Conservation (phyloP, 2,888 invertebrate species). For the Zygaena filipendulae region DNA sequence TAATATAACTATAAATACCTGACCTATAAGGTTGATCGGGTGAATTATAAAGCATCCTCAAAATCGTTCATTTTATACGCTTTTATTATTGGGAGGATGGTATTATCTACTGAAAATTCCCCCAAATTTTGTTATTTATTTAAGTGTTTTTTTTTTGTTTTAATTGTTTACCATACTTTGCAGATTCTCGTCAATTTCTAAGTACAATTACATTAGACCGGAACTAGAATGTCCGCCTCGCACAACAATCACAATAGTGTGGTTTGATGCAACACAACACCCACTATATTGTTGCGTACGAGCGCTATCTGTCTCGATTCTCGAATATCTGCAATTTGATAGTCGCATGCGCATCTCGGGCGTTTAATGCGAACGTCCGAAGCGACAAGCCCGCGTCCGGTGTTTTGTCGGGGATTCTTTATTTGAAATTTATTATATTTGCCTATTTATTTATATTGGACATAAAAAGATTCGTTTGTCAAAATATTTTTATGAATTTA, state of each 20-base stretch:
- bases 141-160: too few species aligned
- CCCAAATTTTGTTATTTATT: too few species aligned
- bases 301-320: slow-evolving; percentile 17
- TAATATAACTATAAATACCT: too few species aligned
- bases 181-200: too few species aligned
- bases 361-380: slow-evolving; percentile 4
- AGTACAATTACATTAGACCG: too few species aligned
- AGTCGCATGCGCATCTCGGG: slow-evolving; percentile 33
- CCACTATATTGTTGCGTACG: slow-evolving; percentile 24
- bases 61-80: too few species aligned
- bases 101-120: too few species aligned
- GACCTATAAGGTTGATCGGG: too few species aligned
- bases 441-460: not conserved
- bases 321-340: slow-evolving; percentile 37
- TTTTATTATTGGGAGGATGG: too few species aligned
- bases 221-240: slow-evolving; percentile 43
- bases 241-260: slow-evolving; percentile 34
- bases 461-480: slow-evolving; percentile 6
- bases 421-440: slow-evolving; percentile 1
- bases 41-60: too few species aligned
- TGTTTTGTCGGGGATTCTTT: slow-evolving; percentile 20
- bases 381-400: slow-evolving; percentile 24
- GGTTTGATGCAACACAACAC: slow-evolving; percentile 53
- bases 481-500: not conserved
- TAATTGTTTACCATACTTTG: too few species aligned